A percentile compares a stretch with the other conserved stretches of the same genome.
These are phyloP conservation scores for Sarotherodon lohbergeri DNA, from an alignment of 2,113 vertebrate genomes.

Conservation along the genomic window DNA sequence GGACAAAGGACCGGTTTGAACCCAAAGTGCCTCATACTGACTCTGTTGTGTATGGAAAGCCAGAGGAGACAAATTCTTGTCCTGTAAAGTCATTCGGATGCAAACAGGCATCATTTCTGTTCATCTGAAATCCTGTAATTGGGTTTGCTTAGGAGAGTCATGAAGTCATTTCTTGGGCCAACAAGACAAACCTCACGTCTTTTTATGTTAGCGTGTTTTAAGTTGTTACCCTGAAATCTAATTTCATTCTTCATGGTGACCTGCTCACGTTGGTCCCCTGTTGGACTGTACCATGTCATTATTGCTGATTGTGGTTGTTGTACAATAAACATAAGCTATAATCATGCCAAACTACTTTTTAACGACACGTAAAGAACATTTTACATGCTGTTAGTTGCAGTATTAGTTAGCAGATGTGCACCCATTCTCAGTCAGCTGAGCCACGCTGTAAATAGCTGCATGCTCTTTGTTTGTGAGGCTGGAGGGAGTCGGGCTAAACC, in stretches of 20 bases:
- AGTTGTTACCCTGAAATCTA: background rate
- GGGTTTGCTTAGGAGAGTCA: background rate
- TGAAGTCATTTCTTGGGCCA: background rate
- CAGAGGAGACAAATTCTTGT: background rate
- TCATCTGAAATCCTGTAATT: background rate
- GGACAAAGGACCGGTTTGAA: background rate
- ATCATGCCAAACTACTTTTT: background rate
- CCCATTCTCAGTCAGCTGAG: background rate
- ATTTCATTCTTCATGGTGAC: background rate
- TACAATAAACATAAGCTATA: background rate
- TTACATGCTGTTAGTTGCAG: background rate
- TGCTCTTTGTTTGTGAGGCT: background rate
- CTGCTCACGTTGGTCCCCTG: background rate
- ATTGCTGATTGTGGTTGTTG: background rate
- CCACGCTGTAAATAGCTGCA: conserved; percentile 7
- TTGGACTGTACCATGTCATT: background rate
- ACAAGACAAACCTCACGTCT: background rate
- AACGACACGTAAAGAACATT: background rate
- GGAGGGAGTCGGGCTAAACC: background rate
- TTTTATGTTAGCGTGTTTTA: background rate
- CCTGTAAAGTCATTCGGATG: background rate
- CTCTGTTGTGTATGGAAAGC: background rate
- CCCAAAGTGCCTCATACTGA: background rate
- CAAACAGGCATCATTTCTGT: background rate
- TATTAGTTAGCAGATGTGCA: background rate